Evolutionary conservation across 1,140 invertebrate species (phyloP), one percentile per base, ranked within the genome.

Genomic region (Cotesia glomerata): DNA sequence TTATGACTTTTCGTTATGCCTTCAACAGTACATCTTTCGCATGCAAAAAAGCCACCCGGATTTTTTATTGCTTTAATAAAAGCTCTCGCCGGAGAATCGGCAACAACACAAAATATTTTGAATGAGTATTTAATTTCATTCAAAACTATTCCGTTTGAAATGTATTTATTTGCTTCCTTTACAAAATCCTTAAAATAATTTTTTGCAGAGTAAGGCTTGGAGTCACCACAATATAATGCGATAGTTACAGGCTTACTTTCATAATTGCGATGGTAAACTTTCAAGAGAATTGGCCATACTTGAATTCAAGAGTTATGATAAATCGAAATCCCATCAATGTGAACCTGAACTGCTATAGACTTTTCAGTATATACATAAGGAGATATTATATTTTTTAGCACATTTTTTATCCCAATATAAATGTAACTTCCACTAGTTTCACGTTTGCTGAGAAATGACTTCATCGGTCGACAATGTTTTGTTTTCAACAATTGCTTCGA

Each of bases 21-120:
- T 64, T 59, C 32, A 5, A 76, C 66, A 2, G 59, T 69, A 34
- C 75, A 78, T 54, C 76, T 67, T 71, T 74, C 74, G 45, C 74
- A 77, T 0, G 67, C 73, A 63, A 71, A 74, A 72, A 75, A 77
- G 9, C 35, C 72, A 34, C 51, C 59, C 51, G 68, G 76, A 36
- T 51, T 34, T 71, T 77, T 69, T n/a, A 56, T 52, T 54, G 70
- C 69, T 70, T 73, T 74, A 2, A 74, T 9, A 51, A 72, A 76
- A 0, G 71, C 49, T 69, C 75, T 52, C 35, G 75, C 72, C 8
- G 69, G 72, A 3, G 75, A 58, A 62, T 74, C 72, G 16, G 72
- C 73, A 3, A 76, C 45, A 3, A 76, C 56, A n/a, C 67, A 68
- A 26, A 36, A 49, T 66, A 74, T 64, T 67, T 32, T 8, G 52